A percentile compares a stretch with the other conserved stretches of the same genome.
Conservation (phyloP, 1,140 invertebrate genomes). For the Caerostris darwini region DNA sequence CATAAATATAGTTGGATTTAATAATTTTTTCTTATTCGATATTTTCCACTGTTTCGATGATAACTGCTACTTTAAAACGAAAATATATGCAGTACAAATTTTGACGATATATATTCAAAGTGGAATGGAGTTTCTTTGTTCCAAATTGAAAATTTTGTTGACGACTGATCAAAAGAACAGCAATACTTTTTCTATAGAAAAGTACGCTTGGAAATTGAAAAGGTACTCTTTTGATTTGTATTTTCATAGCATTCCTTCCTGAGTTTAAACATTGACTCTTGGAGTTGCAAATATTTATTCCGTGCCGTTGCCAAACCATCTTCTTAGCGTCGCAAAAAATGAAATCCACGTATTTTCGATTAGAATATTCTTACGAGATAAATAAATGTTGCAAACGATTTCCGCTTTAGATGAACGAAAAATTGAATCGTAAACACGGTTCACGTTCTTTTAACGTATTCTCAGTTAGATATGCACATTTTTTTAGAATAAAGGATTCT, state of each 20-base stretch:
- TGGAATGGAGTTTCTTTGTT: no score
- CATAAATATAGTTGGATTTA: no score
- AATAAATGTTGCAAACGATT: constrained; percentile 33
- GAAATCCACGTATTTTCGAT: background rate
- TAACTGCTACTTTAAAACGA: no score
- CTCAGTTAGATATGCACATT: background rate
- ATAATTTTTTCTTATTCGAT: no score
- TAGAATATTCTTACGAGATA: background rate
- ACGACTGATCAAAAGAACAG: no score
- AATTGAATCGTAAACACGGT: background rate
- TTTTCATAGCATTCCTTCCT: background rate
- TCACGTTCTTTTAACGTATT: background rate
- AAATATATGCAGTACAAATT: no score
- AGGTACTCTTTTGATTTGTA: no score
- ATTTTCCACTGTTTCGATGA: no score
- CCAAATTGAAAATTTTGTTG: no score
- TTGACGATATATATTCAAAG: no score
- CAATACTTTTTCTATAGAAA: no score
- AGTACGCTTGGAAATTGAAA: no score
- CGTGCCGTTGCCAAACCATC: background rate
- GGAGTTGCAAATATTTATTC: background rate
- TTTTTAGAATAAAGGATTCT: background rate
- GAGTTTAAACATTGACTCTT: background rate
- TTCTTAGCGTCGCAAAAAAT: background rate
- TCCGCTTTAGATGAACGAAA: background rate